These are phyloP conservation scores for Alligator sinensis DNA, from an alignment of 2,113 vertebrate genomes.

Conservation along the genomic window DNA sequence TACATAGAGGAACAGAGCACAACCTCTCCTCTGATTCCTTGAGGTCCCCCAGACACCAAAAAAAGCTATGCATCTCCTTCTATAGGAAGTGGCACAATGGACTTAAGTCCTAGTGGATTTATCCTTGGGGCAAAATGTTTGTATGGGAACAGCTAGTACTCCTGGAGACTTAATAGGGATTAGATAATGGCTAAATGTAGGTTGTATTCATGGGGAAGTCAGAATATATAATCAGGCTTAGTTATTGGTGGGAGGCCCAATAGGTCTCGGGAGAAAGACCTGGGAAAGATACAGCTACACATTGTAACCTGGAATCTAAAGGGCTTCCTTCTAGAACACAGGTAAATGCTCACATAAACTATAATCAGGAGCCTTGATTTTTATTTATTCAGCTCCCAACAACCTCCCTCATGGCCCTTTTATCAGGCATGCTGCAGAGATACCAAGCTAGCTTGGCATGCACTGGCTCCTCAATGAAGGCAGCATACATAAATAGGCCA, in stretches of 20 bases:
- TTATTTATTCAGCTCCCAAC: too few species aligned
- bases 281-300: background rate
- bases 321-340: too few species aligned
- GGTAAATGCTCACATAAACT: too few species aligned
- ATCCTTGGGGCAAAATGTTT: background rate
- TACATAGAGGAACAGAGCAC: background rate
- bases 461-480: too few species aligned
- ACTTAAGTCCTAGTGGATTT: background rate
- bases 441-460: too few species aligned
- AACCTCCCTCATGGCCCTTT: too few species aligned
- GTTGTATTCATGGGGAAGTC: background rate
- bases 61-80: background rate
- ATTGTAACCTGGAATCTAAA: background rate
- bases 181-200: background rate
- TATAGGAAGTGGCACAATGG: background rate
- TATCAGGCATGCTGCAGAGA: too few species aligned
- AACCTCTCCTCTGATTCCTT: too few species aligned
- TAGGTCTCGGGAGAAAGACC: background rate
- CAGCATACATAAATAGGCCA: too few species aligned
- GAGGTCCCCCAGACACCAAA: background rate
- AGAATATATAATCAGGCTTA: background rate
- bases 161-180: background rate
- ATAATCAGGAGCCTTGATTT: too few species aligned
- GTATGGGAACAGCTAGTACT: background rate
- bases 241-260: background rate